These are phyloP conservation scores for Oxycera nigricornis DNA, from an alignment of 2,888 invertebrate species.

Conservation along the genomic window DNA sequence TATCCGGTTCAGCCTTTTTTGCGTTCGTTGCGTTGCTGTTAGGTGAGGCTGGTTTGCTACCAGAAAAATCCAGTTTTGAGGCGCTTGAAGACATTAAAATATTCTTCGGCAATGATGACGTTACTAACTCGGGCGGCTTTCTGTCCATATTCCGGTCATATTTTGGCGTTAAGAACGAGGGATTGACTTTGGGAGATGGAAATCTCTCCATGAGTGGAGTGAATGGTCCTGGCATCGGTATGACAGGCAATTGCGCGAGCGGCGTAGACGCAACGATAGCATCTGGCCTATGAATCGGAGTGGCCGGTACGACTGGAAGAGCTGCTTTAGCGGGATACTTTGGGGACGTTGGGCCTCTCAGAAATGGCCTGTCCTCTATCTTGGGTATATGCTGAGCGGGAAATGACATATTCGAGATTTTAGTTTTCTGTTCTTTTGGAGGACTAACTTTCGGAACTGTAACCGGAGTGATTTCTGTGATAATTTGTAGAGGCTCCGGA, in stretches of 20 bases:
- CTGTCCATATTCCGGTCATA: conserved; percentile 55
- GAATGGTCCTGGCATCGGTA: neutral
- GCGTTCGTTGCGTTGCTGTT: conserved; percentile 48
- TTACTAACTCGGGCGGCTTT: conserved; percentile 44
- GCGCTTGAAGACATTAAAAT: conserved; percentile 55
- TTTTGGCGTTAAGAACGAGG: conserved; percentile 61
- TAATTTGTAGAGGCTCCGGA: conserved; percentile 41
- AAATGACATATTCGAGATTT: neutral
- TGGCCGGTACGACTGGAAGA: neutral
- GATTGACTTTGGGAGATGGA: conserved; percentile 61
- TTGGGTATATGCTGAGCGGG: neutral
- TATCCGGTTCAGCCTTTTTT: conserved; percentile 52
- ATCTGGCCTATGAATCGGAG: neutral
- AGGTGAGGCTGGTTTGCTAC: conserved; percentile 46
- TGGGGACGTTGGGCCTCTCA: neutral
- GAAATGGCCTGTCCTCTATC: neutral
- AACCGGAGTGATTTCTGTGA: conserved; percentile 26
- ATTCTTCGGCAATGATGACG: conserved; percentile 47
- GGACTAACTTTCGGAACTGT: conserved; percentile 8
- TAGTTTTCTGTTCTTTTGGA: conserved; percentile 4
- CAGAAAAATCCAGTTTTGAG: conserved; percentile 53
- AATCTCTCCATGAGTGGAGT: conserved; percentile 60
- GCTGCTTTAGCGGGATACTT: neutral
- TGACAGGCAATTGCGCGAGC: neutral
- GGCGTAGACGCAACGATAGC: neutral